A percentile compares a stretch with the other conserved stretches of the same genome.
Evolutionary conservation across 37 sponge, comb jelly and placozoan genomes (phyloP).

Genomic region (Cladorhizidae sp.): DNA sequence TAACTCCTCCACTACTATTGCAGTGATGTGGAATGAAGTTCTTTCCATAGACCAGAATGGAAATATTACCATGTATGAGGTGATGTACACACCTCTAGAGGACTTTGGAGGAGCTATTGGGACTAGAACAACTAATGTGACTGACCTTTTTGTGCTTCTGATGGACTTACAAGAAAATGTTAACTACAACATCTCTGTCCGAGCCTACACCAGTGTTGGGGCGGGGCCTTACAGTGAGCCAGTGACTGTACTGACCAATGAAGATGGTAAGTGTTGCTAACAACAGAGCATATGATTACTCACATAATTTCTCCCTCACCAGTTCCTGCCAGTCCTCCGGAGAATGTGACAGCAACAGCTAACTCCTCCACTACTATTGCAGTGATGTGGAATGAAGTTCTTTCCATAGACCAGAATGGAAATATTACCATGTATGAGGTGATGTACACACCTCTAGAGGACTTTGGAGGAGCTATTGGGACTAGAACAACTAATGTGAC

Average conservation of each 20-base stretch:
- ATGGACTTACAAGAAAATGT: slow-evolving; percentile 10
- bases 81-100: slow-evolving; percentile 12
- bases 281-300: too few relatives aligned
- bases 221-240: not conserved
- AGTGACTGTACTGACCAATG: not conserved
- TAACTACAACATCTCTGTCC: slow-evolving; percentile 15
- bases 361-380: too few relatives aligned
- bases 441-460: too few relatives aligned
- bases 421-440: too few relatives aligned
- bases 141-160: not conserved
- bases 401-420: too few relatives aligned
- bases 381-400: too few relatives aligned
- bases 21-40: slow-evolving; percentile 13
- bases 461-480: too few relatives aligned
- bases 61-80: slow-evolving; percentile 12
- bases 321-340: too few relatives aligned
- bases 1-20: slow-evolving; percentile 16
- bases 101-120: not conserved
- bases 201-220: slow-evolving; percentile 23
- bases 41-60: slow-evolving; percentile 16
- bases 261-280: slow-evolving; percentile 29
- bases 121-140: not conserved
- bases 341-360: too few relatives aligned
- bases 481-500: too few relatives aligned
- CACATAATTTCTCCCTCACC: too few relatives aligned